Base-by-base conservation (phyloP, 2,888 invertebrate species). In the Drosophila cyrtoloma region DNA sequence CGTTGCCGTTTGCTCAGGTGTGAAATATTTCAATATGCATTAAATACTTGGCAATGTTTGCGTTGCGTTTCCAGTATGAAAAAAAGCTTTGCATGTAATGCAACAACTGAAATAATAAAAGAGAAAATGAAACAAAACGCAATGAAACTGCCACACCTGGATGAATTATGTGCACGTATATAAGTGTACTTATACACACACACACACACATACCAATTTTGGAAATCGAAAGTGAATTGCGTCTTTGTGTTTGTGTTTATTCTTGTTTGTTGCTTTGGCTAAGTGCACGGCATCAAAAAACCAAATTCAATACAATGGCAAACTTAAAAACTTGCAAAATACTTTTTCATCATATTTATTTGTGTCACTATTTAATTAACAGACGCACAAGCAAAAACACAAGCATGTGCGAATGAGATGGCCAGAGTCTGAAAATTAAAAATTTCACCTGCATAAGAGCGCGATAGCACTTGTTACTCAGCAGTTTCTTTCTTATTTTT, bases 1-100 rank as follows among this genome's bases (percentile, higher is more conserved):
- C 64, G 71, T 71, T 75, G 70, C 39, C 44, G 26, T 28, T 65
- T 65, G 63, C 39, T 71, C 84, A 86, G 75, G 84, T 85, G 84
- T 82, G 75, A 84, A 84, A 67, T 51, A 59, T 35, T 28, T 59
- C 28, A 50, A 50, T 55, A 57, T 61, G 47, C 26, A 62, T 28
- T 53, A 44, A 16, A 35, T 56, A 60, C 52, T 52, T 35, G 53
- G 26, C 47, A 47, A 47, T 50, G 14, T 42, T 22, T 64, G 42
- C n/a, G 19, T 26, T 42, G 42, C 33, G 56, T 44, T 57, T 52
- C 26, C 47, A 47, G 47, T 16, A 22, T 26, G 5, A 26, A 47
- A 42, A 22, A 57, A 58, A 33, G 47, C 28, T 59, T 42, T 37
- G 58, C 16, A 58, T 51, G 37, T 22, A 60, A 37, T 51, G 55